These are phyloP conservation scores for Thryonomys swinderianus DNA, from an alignment of 2,113 vertebrate genomes.

Conservation along the genomic window DNA sequence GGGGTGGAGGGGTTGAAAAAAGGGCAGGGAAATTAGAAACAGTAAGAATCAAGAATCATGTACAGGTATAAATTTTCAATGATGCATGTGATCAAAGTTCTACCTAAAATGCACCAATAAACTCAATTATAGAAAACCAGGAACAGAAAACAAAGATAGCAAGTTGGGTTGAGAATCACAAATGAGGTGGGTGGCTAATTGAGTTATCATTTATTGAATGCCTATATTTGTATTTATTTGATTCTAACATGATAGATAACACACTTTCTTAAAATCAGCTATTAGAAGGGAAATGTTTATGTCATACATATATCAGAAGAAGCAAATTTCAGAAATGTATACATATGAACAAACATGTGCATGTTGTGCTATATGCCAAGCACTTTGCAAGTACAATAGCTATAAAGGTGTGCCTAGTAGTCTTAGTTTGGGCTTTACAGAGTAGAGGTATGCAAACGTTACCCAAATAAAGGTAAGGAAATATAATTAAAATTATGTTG, in stretches of 20 bases:
- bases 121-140: neutral
- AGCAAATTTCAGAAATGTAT: neutral
- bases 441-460: neutral
- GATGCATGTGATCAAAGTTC: no score
- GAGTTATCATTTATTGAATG: neutral
- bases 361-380: neutral
- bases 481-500: no score
- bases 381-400: neutral
- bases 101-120: no score
- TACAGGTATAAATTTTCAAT: no score
- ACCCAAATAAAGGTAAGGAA: neutral
- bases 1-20: no score
- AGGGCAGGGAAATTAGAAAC: no score
- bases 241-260: constrained; percentile 25
- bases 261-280: neutral
- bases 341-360: neutral
- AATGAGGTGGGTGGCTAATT: neutral
- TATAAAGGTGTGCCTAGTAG: neutral
- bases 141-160: constrained; percentile 10
- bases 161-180: constrained; percentile 23
- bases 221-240: constrained; percentile 8
- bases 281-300: neutral
- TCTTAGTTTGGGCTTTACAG: neutral
- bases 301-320: neutral
- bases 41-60: no score